Evolutionary conservation across 2,797 vertebrate genomes (phyloP).

Genomic region (Varecia variegata): DNA sequence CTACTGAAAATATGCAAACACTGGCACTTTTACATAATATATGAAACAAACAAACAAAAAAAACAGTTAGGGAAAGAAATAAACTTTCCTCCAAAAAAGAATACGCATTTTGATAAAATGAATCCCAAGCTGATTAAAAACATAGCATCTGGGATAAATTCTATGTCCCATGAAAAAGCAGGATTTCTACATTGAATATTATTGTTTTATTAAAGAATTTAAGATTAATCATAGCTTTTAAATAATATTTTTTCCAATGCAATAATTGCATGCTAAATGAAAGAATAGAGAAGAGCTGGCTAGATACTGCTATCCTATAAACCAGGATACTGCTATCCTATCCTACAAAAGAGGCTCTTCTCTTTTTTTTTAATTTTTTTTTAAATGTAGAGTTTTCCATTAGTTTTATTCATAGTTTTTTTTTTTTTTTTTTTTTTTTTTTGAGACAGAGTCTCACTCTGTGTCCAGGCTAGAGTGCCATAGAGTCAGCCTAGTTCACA

Average conservation of each 20-base stretch:
- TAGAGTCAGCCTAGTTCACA: no score
- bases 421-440: no score
- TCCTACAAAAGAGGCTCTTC: background rate
- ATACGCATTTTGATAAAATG: background rate
- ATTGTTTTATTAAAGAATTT: background rate
- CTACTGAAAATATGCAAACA: background rate
- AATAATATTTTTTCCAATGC: background rate
- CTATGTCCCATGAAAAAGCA: background rate
- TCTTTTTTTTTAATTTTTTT: background rate
- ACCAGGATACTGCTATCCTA: background rate
- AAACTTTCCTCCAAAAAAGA: background rate
- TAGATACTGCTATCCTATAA: background rate
- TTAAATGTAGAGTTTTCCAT: no score
- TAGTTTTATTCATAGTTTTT: no score
- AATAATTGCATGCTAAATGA: background rate
- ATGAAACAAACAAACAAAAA: background rate
- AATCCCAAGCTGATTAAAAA: conserved; percentile 15
- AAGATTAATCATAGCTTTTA: background rate
- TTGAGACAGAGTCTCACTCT: no score
- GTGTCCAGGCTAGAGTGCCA: no score
- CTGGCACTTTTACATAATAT: background rate
- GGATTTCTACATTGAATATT: background rate
- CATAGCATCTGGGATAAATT: conserved; percentile 17
- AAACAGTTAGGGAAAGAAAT: background rate
- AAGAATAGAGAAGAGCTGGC: background rate